Percentiles rank a stretch among this genome's conserved stretches.
phyloP scores from a whole-genome alignment of 2,888 invertebrate genomes.

The Polydrusus cervinus region DNA sequence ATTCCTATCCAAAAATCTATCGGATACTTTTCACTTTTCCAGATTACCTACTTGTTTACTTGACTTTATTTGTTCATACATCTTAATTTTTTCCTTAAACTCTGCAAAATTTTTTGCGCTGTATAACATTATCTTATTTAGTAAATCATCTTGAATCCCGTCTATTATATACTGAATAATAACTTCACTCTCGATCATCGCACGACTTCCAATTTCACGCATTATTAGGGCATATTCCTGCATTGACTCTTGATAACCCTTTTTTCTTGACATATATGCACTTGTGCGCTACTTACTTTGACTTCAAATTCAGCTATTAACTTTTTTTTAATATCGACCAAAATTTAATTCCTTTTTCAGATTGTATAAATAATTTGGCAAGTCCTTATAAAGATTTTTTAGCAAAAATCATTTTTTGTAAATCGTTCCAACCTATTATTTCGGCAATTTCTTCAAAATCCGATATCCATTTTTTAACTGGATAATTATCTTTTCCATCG shows the following conservation, averaged over 20 bases:
- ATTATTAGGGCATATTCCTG: slow-evolving; percentile 66
- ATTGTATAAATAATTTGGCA: slow-evolving; percentile 60
- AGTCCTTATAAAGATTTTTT: slow-evolving; percentile 61
- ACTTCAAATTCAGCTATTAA: slow-evolving; percentile 58
- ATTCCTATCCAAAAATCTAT: too few species aligned
- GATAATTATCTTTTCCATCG: slow-evolving; percentile 57
- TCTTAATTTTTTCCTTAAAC: slow-evolving; percentile 50
- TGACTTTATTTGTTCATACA: slow-evolving; percentile 25
- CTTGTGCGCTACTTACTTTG: slow-evolving; percentile 55
- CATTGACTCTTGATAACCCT: slow-evolving; percentile 62
- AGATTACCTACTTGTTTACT: too few species aligned
- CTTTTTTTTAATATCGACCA: slow-evolving; percentile 56
- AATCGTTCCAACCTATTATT: slow-evolving; percentile 59
- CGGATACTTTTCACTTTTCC: too few species aligned
- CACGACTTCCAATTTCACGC: slow-evolving; percentile 66
- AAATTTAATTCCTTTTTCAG: slow-evolving; percentile 57
- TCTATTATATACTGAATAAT: slow-evolving; percentile 68
- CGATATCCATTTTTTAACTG: slow-evolving; percentile 58
- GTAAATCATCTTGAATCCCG: slow-evolving; percentile 61
- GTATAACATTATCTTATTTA: slow-evolving; percentile 58
- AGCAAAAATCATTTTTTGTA: slow-evolving; percentile 62
- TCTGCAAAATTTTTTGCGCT: slow-evolving; percentile 52
- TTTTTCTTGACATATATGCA: slow-evolving; percentile 60
- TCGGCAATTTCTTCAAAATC: slow-evolving; percentile 61
- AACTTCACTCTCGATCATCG: slow-evolving; percentile 62